Evolutionary conservation across 2,888 invertebrate genomes (phyloP).

Genomic region (Ametastegia equiseti): DNA sequence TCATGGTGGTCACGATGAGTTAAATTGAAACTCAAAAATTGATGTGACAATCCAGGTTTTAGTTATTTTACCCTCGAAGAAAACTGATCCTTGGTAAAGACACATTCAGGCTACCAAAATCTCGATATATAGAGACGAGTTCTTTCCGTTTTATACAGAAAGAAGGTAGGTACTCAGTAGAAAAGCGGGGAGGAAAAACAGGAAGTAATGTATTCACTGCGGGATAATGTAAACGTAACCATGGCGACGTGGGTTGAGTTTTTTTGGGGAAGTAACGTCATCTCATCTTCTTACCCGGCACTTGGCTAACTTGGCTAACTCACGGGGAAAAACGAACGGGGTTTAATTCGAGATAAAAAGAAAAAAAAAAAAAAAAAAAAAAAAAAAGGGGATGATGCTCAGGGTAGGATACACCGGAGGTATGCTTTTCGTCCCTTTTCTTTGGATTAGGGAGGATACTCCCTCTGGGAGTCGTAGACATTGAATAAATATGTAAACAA

Average conservation of each 20-base stretch:
- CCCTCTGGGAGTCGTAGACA: conserved; percentile 57
- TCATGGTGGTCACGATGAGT: no score
- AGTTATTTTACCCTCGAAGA: no score
- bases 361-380: no score
- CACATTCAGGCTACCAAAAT: neutral
- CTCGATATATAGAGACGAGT: neutral
- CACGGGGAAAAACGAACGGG: conserved; percentile 37
- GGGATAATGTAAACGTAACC: conserved; percentile 33
- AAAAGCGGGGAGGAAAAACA: neutral
- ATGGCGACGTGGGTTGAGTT: conserved; percentile 14
- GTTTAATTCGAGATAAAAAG: conserved; percentile 65
- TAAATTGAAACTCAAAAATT: no score
- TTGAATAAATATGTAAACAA: conserved; percentile 72
- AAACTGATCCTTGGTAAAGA: neutral
- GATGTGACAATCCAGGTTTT: no score
- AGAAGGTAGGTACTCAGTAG: neutral
- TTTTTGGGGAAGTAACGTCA: conserved; percentile 13
- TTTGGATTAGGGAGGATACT: conserved; percentile 58
- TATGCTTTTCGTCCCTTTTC: neutral
- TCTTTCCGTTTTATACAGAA: neutral
- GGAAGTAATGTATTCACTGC: conserved; percentile 24
- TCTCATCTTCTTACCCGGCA: conserved; percentile 38
- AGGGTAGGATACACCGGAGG: neutral
- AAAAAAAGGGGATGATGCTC: conserved; percentile 20
- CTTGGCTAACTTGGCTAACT: conserved; percentile 42